These are phyloP conservation scores for Ceyx cyanopectus DNA, from an alignment of 2,113 vertebrate genomes.

Conservation along the genomic window DNA sequence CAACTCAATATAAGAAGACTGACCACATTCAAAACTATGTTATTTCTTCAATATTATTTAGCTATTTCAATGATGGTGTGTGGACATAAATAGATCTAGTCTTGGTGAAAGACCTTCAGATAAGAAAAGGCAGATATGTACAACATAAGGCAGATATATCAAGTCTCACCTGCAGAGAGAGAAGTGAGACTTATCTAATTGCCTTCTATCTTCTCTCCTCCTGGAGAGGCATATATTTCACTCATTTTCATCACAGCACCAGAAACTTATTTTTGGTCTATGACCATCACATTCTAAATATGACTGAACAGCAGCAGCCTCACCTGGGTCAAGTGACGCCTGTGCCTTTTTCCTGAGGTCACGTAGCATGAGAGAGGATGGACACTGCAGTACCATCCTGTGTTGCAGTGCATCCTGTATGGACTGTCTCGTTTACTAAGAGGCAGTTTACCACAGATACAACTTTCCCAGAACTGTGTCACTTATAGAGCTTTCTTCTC, in stretches of 20 bases:
- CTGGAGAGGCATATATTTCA: not conserved
- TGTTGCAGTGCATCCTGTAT: fast-evolving
- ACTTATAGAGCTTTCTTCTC: not conserved
- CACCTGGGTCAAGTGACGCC: not conserved
- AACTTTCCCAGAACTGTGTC: not conserved
- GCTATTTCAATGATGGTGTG: not conserved
- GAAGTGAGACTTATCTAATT: not conserved
- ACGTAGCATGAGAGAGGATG: not conserved
- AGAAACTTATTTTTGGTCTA: not conserved
- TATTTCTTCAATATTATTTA: not conserved
- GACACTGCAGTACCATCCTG: too few species aligned
- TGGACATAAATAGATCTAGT: not conserved
- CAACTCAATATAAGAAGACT: too few species aligned
- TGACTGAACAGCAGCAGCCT: not conserved
- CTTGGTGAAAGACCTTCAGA: not conserved
- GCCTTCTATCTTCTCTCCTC: not conserved
- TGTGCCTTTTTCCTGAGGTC: not conserved
- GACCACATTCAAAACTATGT: not conserved
- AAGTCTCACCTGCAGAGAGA: not conserved
- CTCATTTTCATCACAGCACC: conserved; percentile 21
- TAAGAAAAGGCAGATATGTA: not conserved
- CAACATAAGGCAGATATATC: not conserved
- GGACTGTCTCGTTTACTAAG: not conserved
- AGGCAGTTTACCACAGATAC: not conserved
- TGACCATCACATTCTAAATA: not conserved